phyloP scores from a whole-genome alignment of 2,113 vertebrate species.

The Taurulus bubalis region DNA sequence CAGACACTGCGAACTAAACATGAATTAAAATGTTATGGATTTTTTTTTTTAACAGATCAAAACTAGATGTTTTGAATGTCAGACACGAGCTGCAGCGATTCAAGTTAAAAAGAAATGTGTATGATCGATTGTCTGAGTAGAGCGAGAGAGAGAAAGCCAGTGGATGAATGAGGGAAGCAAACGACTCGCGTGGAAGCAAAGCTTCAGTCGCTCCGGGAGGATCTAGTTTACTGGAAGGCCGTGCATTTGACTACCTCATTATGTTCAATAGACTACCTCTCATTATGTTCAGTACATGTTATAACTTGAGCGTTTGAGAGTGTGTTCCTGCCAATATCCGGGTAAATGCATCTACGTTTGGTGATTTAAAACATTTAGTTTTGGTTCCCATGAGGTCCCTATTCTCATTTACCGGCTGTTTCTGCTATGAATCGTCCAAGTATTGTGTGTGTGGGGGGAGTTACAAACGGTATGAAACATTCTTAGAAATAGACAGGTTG shows the following conservation, averaged over 20 bases:
- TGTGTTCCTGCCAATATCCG: not conserved
- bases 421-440: not conserved
- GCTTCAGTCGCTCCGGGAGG: not conserved
- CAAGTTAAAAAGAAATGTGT: not conserved
- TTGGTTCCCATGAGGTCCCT: not conserved
- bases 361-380: not conserved
- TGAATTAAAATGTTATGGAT: not conserved
- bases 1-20: not conserved
- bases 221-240: conserved; percentile 18
- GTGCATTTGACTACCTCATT: conserved; percentile 1
- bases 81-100: not conserved
- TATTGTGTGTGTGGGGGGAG: not conserved
- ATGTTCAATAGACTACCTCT: conserved; percentile 13
- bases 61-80: not conserved
- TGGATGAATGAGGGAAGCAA: conserved; percentile 6
- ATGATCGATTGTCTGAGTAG: not conserved
- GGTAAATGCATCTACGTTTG: conserved; percentile 21
- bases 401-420: not conserved
- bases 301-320: not conserved
- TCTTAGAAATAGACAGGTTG: not conserved
- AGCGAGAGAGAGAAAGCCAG: not conserved
- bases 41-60: not conserved
- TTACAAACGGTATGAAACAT: not conserved
- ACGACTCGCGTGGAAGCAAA: conserved; percentile 8
- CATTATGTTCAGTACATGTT: conserved; percentile 25